These are phyloP conservation scores for Eilema caniola DNA, from an alignment of 2,888 invertebrate species.

Conservation along the genomic window DNA sequence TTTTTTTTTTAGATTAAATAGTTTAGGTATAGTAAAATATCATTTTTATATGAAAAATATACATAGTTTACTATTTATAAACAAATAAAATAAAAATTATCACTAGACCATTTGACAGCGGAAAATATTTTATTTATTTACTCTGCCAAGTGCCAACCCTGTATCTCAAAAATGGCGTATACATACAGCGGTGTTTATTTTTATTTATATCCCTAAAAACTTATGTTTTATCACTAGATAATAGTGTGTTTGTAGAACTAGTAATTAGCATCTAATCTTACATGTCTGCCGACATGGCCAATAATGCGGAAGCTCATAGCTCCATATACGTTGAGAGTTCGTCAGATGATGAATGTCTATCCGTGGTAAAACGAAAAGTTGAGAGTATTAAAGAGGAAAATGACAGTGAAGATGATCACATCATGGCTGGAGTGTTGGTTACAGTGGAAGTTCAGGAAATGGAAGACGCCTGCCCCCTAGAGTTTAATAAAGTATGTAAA, in stretches of 20 bases:
- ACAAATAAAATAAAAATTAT: neutral
- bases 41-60: neutral
- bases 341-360: constrained; percentile 57
- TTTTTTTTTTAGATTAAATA: neutral
- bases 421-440: constrained; percentile 53
- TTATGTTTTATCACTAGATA: constrained; percentile 32
- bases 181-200: constrained; percentile 50
- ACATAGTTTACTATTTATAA: neutral
- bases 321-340: constrained; percentile 49
- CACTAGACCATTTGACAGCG: constrained; percentile 33
- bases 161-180: constrained; percentile 51
- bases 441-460: constrained; percentile 59
- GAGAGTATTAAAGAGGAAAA: constrained; percentile 32
- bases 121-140: constrained; percentile 3
- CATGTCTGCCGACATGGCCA: constrained; percentile 41
- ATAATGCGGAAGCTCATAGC: constrained; percentile 34
- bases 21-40: neutral
- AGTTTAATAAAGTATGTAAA: constrained; percentile 50
- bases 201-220: constrained; percentile 46
- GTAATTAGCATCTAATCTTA: constrained; percentile 22
- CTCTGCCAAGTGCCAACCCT: neutral
- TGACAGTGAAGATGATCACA: constrained; percentile 50
- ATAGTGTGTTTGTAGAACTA: constrained; percentile 33
- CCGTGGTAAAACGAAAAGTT: constrained; percentile 50
- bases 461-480: constrained; percentile 47